Base-by-base conservation (phyloP, 2,113 vertebrate species). In the Furnarius figulus region DNA sequence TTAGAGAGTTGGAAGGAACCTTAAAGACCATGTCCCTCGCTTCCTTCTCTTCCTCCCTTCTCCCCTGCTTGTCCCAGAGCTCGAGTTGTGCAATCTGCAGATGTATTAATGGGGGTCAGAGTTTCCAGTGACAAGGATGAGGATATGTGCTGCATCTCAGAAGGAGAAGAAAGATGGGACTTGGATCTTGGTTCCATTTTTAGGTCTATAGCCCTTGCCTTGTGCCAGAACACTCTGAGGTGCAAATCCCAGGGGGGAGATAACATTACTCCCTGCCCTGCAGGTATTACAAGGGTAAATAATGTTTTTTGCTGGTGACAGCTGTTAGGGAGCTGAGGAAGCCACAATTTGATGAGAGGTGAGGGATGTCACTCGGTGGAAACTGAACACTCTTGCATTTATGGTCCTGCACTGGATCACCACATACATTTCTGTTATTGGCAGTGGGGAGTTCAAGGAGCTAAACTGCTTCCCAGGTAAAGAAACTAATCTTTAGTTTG, bases 231-330 rank as follows among this genome's bases (percentile, higher is more conserved):
- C 31, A 35, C 55, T 88, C 67, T 0, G 28, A 90, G 75, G 85
- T 95, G 93, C 61, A 86, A 95, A 93, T 96, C 91, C 90, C 56
- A 71, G 35, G 56, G 80, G 85, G 67, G 78, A 85, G 90, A 93
- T 85, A 71, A 50, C 74, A 7, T 96, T 83, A 79, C 93, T 79
- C 75, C 85, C 67, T 88, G 75, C n/a, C 75, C 65, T 80, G 68
- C 85, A 89, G 95, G 92, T 96, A 62, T 88, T 94, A 35, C 23
- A 66, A 84, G 88, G 67, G 53, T 94, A 95, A 96, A 93, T 92
- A 78, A 85, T 88, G 83, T 71, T 82, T 91, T 46, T 66, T 94
- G 65, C 79, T 86, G 47, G 82, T 81, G 75, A 71, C 82, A 94
- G 83, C 93, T 85, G 79, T 55, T 91, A 52, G 65, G 37, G 68